A percentile compares a stretch with the other conserved stretches of the same genome.
phyloP scores from a whole-genome alignment of 2,888 invertebrate species.

The Catocala fraxini region DNA sequence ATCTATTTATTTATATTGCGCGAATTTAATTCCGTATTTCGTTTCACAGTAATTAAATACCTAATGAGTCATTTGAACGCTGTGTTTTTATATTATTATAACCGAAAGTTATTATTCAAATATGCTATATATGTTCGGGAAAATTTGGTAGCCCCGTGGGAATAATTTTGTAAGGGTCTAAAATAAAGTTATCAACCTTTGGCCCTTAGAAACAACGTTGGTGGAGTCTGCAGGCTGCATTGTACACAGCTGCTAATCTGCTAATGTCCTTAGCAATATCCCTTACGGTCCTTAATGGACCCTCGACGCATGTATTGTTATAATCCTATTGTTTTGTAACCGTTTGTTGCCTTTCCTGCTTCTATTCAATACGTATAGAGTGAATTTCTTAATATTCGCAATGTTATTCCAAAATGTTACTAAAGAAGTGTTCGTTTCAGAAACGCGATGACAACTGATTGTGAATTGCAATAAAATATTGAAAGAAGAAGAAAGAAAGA shows the following conservation, averaged over 20 bases:
- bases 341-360: slow-evolving; percentile 1
- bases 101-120: too few species aligned
- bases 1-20: too few species aligned
- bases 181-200: neutral
- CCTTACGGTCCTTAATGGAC: slow-evolving; percentile 27
- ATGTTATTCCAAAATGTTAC: neutral
- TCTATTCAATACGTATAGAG: slow-evolving; percentile 1
- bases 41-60: too few species aligned
- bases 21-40: too few species aligned
- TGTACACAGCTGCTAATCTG: slow-evolving; percentile 27
- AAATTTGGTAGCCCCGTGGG: too few species aligned
- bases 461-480: too few species aligned
- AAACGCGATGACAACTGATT: too few species aligned
- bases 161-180: neutral
- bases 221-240: slow-evolving; percentile 4
- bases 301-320: slow-evolving; percentile 10
- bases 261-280: slow-evolving; percentile 30
- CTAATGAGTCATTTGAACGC: too few species aligned
- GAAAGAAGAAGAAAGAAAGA: too few species aligned
- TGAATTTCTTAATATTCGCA: neutral
- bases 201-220: neutral
- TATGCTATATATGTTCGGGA: too few species aligned
- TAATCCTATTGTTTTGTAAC: slow-evolving; percentile 8
- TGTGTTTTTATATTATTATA: too few species aligned
- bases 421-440: too few species aligned